Base-by-base conservation (phyloP, 2,113 vertebrate genomes). In the Symphodus melops region DNA sequence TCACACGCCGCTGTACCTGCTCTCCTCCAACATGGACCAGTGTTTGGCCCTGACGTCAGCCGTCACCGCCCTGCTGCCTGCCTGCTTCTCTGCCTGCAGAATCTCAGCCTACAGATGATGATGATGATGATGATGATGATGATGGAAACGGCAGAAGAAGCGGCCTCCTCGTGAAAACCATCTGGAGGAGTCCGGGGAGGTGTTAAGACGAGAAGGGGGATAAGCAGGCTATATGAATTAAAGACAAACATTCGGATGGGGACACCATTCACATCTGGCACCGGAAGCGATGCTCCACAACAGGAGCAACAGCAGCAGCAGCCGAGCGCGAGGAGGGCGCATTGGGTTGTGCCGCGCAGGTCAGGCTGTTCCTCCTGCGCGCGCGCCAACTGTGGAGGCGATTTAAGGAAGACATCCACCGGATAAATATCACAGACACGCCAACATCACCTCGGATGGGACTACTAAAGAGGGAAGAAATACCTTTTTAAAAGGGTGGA, bases 31-130 rank as follows among this genome's bases (percentile, higher is more conserved):
- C 90, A 85, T 82, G 88, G 84, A 83, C 79, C 89, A 90, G 84
- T 81, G 88, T 75, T 83, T 52, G 86, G 83, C 68, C 56, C 75
- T 93, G 92, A 94, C 93, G 93, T 94, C 93, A 94, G 83, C 88
- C 91, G 91, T 89, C 28, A 88, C 93, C 93, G 92, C 93, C 93
- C 92, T 92, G 48, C 48, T 51, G 48, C 46, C 46, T 48, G 46
- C 46, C 46, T 48, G 46, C 46, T 8, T 7, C 3, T 19, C 48
- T 51, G 92, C 90, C 92, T 85, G 93, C 93, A 91, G 90, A 85
- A 53, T 87, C 87, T 51, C 69, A 75, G 89, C 84, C 79, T 67
- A 60, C 86, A 80, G 77, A 73, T 65, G 75, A 84, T 67, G 89
- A 86, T 90, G 93, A n/a, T n/a, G n/a, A n/a, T n/a, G n/a, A n/a